These are phyloP conservation scores for Enteromius treurensis DNA, from an alignment of 2,797 vertebrate species.

Conservation along the genomic window DNA sequence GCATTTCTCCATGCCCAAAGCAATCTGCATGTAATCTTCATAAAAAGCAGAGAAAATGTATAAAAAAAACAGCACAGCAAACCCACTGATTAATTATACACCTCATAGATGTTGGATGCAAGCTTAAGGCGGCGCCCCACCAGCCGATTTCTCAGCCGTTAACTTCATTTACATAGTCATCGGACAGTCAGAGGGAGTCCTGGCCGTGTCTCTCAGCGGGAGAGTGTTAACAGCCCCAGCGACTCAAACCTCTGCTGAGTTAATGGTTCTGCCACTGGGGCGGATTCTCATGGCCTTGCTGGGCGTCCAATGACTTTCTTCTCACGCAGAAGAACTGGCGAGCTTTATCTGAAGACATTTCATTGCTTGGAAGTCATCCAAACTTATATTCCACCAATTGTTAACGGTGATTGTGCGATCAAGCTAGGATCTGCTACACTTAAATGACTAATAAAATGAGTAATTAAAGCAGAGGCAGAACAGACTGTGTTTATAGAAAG, in stretches of 20 bases:
- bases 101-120: slow-evolving; percentile 1
- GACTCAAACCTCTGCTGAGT: slow-evolving; percentile 16
- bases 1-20: slow-evolving; percentile 8
- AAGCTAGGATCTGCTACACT: neutral
- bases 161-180: slow-evolving; percentile 26
- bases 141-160: slow-evolving; percentile 9
- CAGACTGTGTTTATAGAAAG: slow-evolving; percentile 30
- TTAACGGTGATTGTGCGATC: neutral
- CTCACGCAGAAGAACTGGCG: neutral
- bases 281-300: slow-evolving; percentile 3
- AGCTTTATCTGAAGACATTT: neutral
- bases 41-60: slow-evolving; percentile 36
- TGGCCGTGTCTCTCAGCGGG: neutral
- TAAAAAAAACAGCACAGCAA: slow-evolving; percentile 34
- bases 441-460: neutral
- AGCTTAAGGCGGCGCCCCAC: neutral
- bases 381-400: slow-evolving; percentile 4
- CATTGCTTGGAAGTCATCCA: slow-evolving; percentile 3
- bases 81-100: slow-evolving; percentile 49
- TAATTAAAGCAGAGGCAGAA: slow-evolving; percentile 18
- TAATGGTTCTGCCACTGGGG: slow-evolving; percentile 9
- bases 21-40: slow-evolving; percentile 48
- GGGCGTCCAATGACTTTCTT: neutral
- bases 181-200: neutral
- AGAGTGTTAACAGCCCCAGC: neutral